Base-by-base conservation (phyloP, 2,888 invertebrate genomes). In the Chesias legatella region DNA sequence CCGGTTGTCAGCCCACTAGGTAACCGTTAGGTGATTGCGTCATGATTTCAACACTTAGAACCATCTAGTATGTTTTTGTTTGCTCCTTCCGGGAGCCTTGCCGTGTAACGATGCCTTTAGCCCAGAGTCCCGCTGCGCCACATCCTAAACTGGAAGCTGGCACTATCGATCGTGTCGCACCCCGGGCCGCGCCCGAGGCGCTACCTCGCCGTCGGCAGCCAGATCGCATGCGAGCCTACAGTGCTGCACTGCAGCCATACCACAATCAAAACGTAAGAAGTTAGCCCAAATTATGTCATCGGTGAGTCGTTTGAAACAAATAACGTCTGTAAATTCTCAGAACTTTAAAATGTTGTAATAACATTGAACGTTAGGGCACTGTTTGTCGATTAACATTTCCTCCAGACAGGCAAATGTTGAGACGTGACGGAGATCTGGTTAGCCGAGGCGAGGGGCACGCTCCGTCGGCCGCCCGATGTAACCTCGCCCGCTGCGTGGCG, bases 1-100 rank as follows among this genome's bases (percentile, higher is more conserved):
- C 79, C 79, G 73, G 82, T 84, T 79, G 73, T 84, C 84, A 84
- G 84, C 84, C 85, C 83, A 79, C 82, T 86, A 85, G 86, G 85
- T 85, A 86, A 86, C 66, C 58, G 76, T 66, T 79, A 80, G 83
- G 83, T 60, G 55, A 67, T 67, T 72, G 67, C 72, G 73, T 61
- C 60, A 74, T 65, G 61, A 70, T 73, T 74, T 68, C 64, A 59
- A 58, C 60, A 44, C 28, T 59, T 31, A 38, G 34, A 34, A 21
- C 10, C 24, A 58, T 60, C 48, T 60, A 59, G 57, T 58, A 52
- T 53, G 38, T 35, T 63, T 43, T 63, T 53, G 52, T 56, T 55
- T 54, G 67, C 70, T 72, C 73, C 70, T 67, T 48, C 36, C 39
- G 48, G 59, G 78, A 72, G 72, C 68, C 59, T 54, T 59, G 72